Evolutionary conservation across 1,140 invertebrate genomes (phyloP).

Genomic region (Tetragonula clypearis): DNA sequence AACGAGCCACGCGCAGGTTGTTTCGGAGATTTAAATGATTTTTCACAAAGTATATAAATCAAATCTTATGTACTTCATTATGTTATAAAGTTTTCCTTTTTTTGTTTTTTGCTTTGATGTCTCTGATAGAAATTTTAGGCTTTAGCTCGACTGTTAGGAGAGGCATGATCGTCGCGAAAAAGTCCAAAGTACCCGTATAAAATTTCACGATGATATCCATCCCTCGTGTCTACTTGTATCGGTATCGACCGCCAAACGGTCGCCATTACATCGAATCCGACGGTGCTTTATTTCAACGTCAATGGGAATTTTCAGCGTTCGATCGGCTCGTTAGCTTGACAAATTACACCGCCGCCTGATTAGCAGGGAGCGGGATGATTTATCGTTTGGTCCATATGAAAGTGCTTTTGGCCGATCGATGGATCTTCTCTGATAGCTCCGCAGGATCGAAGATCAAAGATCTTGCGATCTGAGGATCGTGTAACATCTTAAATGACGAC

Average conservation of each 20-base stretch:
- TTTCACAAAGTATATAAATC: too few relatives aligned
- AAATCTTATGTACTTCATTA: too few relatives aligned
- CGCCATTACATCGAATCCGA: conserved; percentile 28
- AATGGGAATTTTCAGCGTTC: conserved; percentile 17
- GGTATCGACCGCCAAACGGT: conserved; percentile 18
- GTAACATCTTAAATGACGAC: neutral
- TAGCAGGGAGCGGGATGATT: conserved; percentile 6
- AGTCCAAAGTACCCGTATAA: too few relatives aligned
- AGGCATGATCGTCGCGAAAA: too few relatives aligned
- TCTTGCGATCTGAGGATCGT: neutral
- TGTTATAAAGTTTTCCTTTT: too few relatives aligned
- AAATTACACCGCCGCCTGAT: conserved; percentile 28
- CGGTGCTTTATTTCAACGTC: conserved; percentile 41
- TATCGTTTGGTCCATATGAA: conserved; percentile 1
- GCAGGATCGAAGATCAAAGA: neutral
- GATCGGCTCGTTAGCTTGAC: conserved; percentile 37
- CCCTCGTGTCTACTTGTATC: neutral
- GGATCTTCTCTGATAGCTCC: neutral
- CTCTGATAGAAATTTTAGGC: too few relatives aligned
- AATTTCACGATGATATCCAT: neutral
- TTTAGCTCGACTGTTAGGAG: too few relatives aligned
- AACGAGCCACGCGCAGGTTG: too few relatives aligned
- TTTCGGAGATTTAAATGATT: too few relatives aligned
- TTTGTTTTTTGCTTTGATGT: too few relatives aligned
- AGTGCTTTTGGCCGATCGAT: conserved; percentile 1